These are phyloP conservation scores for Zaprionus capensis DNA, from an alignment of 1,140 invertebrate species.

Conservation along the genomic window DNA sequence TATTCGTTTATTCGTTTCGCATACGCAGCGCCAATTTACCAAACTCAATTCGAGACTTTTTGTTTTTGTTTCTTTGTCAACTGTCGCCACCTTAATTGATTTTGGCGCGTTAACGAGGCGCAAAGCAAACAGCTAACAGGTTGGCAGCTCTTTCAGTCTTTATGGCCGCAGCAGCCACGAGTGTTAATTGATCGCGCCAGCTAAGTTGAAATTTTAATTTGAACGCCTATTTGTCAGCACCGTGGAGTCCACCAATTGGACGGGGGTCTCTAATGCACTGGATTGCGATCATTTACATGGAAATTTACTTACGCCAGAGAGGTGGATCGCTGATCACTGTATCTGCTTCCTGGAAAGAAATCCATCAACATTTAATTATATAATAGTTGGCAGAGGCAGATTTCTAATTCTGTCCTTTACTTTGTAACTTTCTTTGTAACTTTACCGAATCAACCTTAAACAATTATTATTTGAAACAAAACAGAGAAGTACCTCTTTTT, in stretches of 20 bases:
- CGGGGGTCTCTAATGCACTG: slow-evolving; percentile 5
- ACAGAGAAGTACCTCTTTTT: too few relatives aligned
- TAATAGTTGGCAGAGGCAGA: not conserved
- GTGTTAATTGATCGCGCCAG: slow-evolving; percentile 67
- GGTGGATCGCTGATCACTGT: not conserved
- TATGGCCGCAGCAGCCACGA: not conserved
- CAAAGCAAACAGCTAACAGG: slow-evolving; percentile 53
- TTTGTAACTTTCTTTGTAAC: not conserved
- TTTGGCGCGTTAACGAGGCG: slow-evolving; percentile 75
- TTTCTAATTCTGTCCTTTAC: not conserved
- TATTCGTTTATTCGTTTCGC: slow-evolving; percentile 65
- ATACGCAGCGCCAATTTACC: slow-evolving; percentile 51
- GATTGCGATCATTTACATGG: slow-evolving; percentile 1
- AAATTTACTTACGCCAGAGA: not conserved
- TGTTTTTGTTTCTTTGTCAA: slow-evolving; percentile 39
- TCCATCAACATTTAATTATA: not conserved
- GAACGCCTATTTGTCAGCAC: slow-evolving; percentile 14
- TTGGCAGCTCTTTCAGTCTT: slow-evolving; percentile 45
- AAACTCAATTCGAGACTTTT: slow-evolving; percentile 48
- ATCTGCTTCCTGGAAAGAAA: not conserved
- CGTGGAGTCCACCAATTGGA: not conserved
- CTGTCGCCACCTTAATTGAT: slow-evolving; percentile 66
- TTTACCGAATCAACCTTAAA: not conserved
- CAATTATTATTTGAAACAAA: too few relatives aligned
- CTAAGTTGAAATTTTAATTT: slow-evolving; percentile 59